Conservation (phyloP, 2,113 vertebrate species). For the Notechis scutatus region DNA sequence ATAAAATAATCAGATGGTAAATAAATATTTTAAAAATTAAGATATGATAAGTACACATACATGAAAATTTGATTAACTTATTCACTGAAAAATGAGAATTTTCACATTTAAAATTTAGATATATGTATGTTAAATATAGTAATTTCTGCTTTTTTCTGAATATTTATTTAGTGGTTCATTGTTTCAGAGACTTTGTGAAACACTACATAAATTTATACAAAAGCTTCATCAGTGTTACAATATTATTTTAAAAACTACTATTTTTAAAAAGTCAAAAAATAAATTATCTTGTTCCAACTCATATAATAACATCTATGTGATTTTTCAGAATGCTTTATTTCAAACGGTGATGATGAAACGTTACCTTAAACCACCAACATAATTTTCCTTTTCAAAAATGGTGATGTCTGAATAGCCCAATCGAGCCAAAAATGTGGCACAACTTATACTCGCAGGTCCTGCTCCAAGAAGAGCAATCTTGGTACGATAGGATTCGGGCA, state of each 20-base stretch:
- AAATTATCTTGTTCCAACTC: background rate
- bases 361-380: conserved; percentile 84
- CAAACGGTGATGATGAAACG: background rate
- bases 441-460: conserved; percentile 83
- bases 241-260: background rate
- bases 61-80: background rate
- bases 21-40: background rate
- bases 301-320: background rate
- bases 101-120: background rate
- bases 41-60: background rate
- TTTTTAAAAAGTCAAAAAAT: background rate
- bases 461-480: conserved; percentile 84
- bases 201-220: background rate
- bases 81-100: background rate
- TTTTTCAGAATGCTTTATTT: conserved; percentile 27
- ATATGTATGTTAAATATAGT: background rate
- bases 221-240: background rate
- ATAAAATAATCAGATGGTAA: background rate
- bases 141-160: background rate
- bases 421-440: conserved; percentile 80
- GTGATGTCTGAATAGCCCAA: conserved; percentile 80
- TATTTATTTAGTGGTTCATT: background rate
- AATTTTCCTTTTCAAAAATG: conserved; percentile 81
- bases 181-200: background rate
- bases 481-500: conserved; percentile 72